Conservation (phyloP, 2,888 invertebrate species). For the Auanema freiburgensis region DNA sequence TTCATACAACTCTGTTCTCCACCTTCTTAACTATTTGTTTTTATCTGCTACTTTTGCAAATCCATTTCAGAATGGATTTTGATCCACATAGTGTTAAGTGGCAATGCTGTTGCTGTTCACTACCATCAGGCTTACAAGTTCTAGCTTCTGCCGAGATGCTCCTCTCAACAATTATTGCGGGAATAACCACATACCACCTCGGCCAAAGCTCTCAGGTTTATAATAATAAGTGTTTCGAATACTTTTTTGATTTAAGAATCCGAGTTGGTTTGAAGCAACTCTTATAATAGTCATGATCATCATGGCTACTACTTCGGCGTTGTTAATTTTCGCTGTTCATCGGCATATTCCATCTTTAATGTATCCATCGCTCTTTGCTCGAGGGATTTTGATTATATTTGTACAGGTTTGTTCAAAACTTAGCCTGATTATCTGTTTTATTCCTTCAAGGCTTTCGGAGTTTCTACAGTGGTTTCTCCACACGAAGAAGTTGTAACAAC, state of each 20-base stretch:
- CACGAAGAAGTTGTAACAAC: constrained; percentile 7
- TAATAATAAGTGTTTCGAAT: not conserved
- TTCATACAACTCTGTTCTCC: not conserved
- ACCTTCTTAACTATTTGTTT: not conserved
- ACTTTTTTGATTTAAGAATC: not conserved
- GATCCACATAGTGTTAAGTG: constrained; percentile 56
- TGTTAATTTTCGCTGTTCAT: constrained; percentile 43
- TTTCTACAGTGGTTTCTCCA: constrained; percentile 48
- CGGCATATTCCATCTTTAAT: constrained; percentile 37
- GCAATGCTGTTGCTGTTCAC: constrained; percentile 58
- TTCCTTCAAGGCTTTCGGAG: constrained; percentile 42
- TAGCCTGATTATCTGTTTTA: not conserved
- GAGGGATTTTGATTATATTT: constrained; percentile 50
- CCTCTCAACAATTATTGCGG: constrained; percentile 30
- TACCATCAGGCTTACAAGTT: constrained; percentile 45
- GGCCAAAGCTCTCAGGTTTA: not conserved
- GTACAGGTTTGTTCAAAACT: constrained; percentile 48
- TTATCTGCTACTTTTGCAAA: not conserved
- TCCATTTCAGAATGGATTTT: constrained; percentile 48
- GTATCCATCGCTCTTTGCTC: constrained; percentile 50
- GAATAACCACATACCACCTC: constrained; percentile 34
- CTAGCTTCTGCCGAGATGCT: constrained; percentile 31
- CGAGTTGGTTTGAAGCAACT: constrained; percentile 31
- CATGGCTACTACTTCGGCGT: constrained; percentile 35
- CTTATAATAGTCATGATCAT: constrained; percentile 36